Base-by-base conservation (phyloP, 2,113 vertebrate species). In the Microcebus griseorufus region DNA sequence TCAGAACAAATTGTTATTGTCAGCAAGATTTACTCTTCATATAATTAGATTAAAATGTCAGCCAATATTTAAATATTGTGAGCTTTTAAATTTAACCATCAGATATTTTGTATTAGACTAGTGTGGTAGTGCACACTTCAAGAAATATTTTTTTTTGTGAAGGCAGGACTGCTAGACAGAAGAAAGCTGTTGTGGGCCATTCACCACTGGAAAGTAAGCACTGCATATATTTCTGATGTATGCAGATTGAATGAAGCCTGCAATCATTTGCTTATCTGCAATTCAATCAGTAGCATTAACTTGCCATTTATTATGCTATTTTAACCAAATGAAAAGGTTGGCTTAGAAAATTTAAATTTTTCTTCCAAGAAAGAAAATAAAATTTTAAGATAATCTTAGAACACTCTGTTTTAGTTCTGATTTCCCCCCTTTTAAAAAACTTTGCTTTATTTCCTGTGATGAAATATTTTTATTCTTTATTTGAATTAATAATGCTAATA, bases 121-220 rank as follows among this genome's bases (percentile, higher is more conserved):
- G 58, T 37, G 65, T 93, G 84, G 75, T 83, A 75, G 6, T 0
- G 16, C 53, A 48, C 92, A 85, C 73, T 97, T 98, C 25, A 97
- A 79, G 88, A 70, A 95, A 48, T 80, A 13, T 89, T 88, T 97
- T 96, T 62, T 90, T 64, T 82, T 72, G 0, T 98, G 92, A 97
- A 97, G 89, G 37, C 62, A 95, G 95, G 83, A 88, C 97, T 98
- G 65, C 91, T 97, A 97, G 86, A 92, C 89, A 29, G 94, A 94
- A 98, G 94, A 95, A 97, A 64, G 73, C 91, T 39, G 20, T 95
- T 98, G 92, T 97, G 95, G 98, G 95, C 64, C 85, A 14, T 95
- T 96, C 93, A 82, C 95, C 93, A 96, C 55, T 98, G 95, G 95
- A 88, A 94, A 97, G 95, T 95, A 98, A 98, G 95, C 81, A 76